Evolutionary conservation across 1,140 invertebrate species (phyloP).

Genomic region (Diachasma alloeum): DNA sequence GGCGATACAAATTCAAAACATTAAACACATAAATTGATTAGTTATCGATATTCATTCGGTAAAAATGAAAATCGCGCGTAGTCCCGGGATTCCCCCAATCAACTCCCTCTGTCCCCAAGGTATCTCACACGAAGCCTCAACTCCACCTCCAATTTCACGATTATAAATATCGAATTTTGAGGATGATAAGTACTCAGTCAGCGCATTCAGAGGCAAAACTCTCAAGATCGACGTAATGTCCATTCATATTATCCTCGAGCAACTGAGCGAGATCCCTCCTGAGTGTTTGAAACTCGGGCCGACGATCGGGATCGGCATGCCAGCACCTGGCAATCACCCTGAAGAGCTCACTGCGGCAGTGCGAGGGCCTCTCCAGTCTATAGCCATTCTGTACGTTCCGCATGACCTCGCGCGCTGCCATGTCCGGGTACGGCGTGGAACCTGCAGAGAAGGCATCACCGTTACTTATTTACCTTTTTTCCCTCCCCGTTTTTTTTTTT

Average conservation of each 20-base stretch:
- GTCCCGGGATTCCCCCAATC: too few relatives aligned
- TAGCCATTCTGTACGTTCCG: constrained; percentile 78
- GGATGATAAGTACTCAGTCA: constrained; percentile 54
- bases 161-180: neutral
- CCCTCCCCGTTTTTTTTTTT: neutral
- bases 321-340: constrained; percentile 79
- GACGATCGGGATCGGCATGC: constrained; percentile 76
- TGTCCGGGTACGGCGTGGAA: constrained; percentile 82
- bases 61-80: too few relatives aligned
- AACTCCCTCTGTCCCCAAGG: too few relatives aligned
- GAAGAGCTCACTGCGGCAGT: constrained; percentile 79
- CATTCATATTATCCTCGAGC: constrained; percentile 74
- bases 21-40: too few relatives aligned
- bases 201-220: constrained; percentile 78
- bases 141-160: neutral
- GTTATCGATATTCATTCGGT: too few relatives aligned
- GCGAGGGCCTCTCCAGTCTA: constrained; percentile 76
- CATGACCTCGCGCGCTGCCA: constrained; percentile 82
- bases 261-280: constrained; percentile 75
- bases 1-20: too few relatives aligned
- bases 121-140: too few relatives aligned
- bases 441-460: constrained; percentile 61
- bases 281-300: constrained; percentile 76
- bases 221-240: constrained; percentile 80
- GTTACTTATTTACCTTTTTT: neutral